Conservation (phyloP, 2,113 vertebrate species). For the Mionectes macconnelli region DNA sequence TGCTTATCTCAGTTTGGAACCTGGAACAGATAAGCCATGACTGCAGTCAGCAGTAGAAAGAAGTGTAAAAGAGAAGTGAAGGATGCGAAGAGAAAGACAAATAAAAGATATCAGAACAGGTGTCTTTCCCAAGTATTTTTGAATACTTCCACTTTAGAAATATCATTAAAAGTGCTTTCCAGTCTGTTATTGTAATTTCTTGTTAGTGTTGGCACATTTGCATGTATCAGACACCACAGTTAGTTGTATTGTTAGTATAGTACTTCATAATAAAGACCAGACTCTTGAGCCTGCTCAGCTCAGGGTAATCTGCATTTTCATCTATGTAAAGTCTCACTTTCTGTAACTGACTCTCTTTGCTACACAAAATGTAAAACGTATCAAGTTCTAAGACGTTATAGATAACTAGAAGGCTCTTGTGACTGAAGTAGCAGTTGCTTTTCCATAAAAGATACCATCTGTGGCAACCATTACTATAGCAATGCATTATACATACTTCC, state of each 20-base stretch:
- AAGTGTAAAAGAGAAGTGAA: background rate
- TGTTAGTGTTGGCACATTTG: background rate
- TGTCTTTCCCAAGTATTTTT: background rate
- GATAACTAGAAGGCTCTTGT: background rate
- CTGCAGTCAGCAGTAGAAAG: background rate
- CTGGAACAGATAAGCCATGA: constrained; percentile 7
- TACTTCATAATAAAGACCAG: background rate
- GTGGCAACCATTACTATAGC: constrained; percentile 67
- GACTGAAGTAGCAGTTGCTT: constrained; percentile 36
- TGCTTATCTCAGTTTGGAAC: constrained; percentile 41
- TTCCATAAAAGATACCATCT: constrained; percentile 55
- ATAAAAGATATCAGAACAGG: background rate
- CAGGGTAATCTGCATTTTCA: background rate
- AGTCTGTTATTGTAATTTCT: background rate
- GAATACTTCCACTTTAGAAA: background rate
- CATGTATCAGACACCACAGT: background rate
- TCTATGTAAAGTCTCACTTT: background rate
- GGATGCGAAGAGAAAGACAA: background rate
- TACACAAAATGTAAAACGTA: background rate
- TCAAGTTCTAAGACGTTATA: background rate
- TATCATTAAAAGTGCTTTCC: background rate
- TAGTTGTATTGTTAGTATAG: background rate
- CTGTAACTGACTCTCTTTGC: background rate
- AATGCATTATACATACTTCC: constrained; percentile 24
- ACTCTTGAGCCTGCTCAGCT: background rate